A percentile compares a stretch with the other conserved stretches of the same genome.
These are phyloP conservation scores for Thymallus thymallus DNA, from an alignment of 2,113 vertebrate genomes.

Conservation along the genomic window DNA sequence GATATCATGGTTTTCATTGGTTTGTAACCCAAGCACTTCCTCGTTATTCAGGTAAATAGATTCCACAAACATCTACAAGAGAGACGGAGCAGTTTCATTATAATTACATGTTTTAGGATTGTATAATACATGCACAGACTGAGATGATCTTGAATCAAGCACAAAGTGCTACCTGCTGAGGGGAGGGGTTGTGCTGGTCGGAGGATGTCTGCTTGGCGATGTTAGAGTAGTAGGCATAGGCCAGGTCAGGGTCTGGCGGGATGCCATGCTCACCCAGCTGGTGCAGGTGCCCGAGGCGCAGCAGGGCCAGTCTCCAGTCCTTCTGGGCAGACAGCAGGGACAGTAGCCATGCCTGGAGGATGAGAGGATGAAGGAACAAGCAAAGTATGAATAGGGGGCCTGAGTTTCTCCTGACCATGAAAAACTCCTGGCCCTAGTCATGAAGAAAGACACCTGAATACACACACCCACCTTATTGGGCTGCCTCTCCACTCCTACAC, in stretches of 20 bases:
- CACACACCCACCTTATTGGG: conserved; percentile 62
- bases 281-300: conserved; percentile 74
- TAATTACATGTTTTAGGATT: too few relatives aligned
- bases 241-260: conserved; percentile 63
- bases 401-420: too few relatives aligned
- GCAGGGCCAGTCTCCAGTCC: conserved; percentile 69
- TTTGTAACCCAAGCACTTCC: conserved; percentile 67
- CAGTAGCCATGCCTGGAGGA: conserved; percentile 69
- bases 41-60: conserved; percentile 71
- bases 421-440: background rate
- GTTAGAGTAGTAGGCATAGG: conserved; percentile 79
- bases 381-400: background rate
- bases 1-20: conserved; percentile 71
- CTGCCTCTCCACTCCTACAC: conserved; percentile 62
- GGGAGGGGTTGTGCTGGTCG: conserved; percentile 60
- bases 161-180: conserved; percentile 64
- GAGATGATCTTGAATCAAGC: too few relatives aligned
- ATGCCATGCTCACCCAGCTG: conserved; percentile 59
- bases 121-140: background rate
- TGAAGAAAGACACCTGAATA: background rate
- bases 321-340: conserved; percentile 71
- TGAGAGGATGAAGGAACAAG: background rate
- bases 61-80: conserved; percentile 72
- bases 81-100: background rate
- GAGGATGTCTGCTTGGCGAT: conserved; percentile 69